Evolutionary conservation across 1,140 invertebrate genomes (phyloP), one percentile per base, ranked within the genome.

Genomic region (Cheumatopsyche charites): DNA sequence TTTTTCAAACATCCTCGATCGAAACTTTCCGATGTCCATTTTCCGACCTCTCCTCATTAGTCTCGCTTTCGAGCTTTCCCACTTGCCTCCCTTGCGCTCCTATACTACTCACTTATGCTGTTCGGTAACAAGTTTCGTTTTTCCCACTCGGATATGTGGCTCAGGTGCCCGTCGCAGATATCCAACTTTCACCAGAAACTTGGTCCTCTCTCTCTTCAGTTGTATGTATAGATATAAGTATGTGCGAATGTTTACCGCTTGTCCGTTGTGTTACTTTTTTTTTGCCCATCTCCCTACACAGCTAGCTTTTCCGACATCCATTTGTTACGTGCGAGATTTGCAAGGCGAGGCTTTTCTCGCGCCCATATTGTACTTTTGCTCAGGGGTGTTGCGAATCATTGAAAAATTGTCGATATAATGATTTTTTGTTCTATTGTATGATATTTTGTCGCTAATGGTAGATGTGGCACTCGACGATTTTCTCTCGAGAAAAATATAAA

Each of bases 121-220:
- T n/a, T n/a, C n/a, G n/a, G n/a, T 63, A 17, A 42, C 23, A 63
- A 63, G 29, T 63, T 63, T 63, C 15, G 62, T 63, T 63, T 19
- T 43, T 63, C 62, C 45, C 13, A 15, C 45, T 19, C 45, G 45
- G 13, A 13, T n/a, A n/a, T 49, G 13, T n/a, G 55, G 2, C 55
- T 58, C 55, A 58, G 55, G 55, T 58, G 55, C 55, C 29, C 25
- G 55, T 58, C 55, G 55, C 55, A 36, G 29, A 9, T 36, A 36
- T 9, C 15, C 43, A 47, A 12, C 43, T 47, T 47, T 15, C 13
- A 13, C 43, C 15, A 13, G 13, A 47, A 47, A 47, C 43, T 23
- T 58, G 12, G 17, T 25, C 55, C 12, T 58, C 25, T n/a, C n/a
- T n/a, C n/a, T n/a, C n/a, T n/a, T n/a, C n/a, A n/a, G n/a, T n/a